Conservation (phyloP, 2,797 vertebrate genomes). For the Urocyon cinereoargenteus region DNA sequence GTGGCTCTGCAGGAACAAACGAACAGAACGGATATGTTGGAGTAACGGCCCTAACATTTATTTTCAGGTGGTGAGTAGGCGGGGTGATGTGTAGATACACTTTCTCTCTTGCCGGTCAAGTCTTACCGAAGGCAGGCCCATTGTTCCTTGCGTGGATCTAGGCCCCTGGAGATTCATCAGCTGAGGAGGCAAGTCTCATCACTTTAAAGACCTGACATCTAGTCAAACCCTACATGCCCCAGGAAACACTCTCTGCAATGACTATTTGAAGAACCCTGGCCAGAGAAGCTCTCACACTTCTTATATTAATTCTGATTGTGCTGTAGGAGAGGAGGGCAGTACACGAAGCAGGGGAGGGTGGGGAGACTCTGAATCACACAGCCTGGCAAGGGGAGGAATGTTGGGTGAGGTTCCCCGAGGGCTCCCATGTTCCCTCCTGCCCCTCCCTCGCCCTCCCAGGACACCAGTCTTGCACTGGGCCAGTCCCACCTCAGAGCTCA, state of each 20-base stretch:
- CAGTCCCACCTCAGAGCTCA: conserved; percentile 60
- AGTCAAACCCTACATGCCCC: not conserved
- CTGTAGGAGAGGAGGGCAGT: conserved; percentile 28
- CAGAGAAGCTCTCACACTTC: conserved; percentile 62
- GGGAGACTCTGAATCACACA: not conserved
- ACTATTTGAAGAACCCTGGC: conserved; percentile 18
- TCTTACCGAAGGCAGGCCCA: not conserved
- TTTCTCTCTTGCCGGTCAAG: not conserved
- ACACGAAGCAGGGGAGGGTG: conserved; percentile 41
- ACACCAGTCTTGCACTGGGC: not conserved
- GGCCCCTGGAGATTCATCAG: not conserved
- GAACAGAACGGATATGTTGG: not conserved
- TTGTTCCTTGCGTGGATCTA: not conserved
- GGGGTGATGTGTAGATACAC: not conserved
- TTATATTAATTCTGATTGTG: conserved; percentile 73
- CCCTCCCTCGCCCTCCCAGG: not conserved
- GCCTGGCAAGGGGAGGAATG: not conserved
- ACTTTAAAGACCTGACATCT: not conserved
- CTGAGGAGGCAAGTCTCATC: not conserved
- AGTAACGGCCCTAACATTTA: conserved; percentile 56
- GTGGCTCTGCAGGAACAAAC: not conserved
- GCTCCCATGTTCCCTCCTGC: not conserved
- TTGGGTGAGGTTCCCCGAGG: not conserved
- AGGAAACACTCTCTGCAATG: not conserved
- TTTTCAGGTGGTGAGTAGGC: conserved; percentile 32